Base-by-base conservation (phyloP, 2,888 invertebrate genomes). In the Hirtodrosophila alboralis region DNA sequence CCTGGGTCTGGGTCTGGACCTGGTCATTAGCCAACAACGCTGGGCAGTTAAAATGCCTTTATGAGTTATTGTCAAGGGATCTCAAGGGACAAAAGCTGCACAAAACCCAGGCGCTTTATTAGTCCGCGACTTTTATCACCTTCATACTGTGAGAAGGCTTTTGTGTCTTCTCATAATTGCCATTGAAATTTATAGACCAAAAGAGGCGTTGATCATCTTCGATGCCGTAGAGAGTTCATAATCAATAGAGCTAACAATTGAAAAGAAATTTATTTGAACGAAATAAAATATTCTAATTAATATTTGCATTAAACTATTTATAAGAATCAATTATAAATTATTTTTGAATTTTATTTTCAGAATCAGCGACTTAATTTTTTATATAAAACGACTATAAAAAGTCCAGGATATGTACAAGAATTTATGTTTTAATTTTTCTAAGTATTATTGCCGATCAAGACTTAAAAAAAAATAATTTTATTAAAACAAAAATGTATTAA, bases 11-110 rank as follows among this genome's bases (percentile, higher is more conserved):
- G 31, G 14, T 36, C 41, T 45, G 54, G 41, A 36, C 52, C 61
- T 79, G 84, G 80, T 80, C 77, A 77, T 77, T 77, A 84, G 73
- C 54, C 62, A 30, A 30, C 62, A 30, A 30, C 36, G 62, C 57
- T 52, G 62, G 80, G 67, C 83, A 68, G 75, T 78, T 78, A 78
- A 81, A 84, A 65, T 64, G 84, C 83, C 80, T 61, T 60, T 73
- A 85, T 85, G 80, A 80, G 86, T 80, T 80, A 80, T 85, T 85
- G 80, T 83, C 70, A 67, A 70, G 63, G 61, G 36, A 52, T 74
- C 70, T 70, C 58, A 61, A 66, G 77, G 77, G 77, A 66, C 51
- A 49, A 57, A 18, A 41, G 12, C 28, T 48, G 18, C 18, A 18
- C 16, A 27, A 36, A 16, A 7, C 26, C 30, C 48, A 40, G 56